Percentiles rank a stretch among this genome's conserved stretches.
phyloP scores from a whole-genome alignment of 2,888 invertebrate species.

The Catocala nupta region DNA sequence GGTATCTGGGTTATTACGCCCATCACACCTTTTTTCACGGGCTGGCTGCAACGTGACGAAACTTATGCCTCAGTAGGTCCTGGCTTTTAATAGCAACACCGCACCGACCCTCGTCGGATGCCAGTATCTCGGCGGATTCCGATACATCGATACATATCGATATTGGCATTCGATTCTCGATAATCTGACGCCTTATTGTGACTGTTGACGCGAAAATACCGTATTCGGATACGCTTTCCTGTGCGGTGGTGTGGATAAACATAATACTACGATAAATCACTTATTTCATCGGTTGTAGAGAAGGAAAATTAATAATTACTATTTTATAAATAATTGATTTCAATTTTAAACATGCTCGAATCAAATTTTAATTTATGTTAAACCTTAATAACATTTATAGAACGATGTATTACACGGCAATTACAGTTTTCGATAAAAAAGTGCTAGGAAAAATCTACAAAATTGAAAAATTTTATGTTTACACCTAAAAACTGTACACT shows the following conservation, averaged over 20 bases:
- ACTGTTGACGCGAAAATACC: conserved; percentile 32
- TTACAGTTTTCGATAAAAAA: too few relatives aligned
- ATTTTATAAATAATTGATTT: too few relatives aligned
- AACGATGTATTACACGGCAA: too few relatives aligned
- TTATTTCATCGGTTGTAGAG: too few relatives aligned
- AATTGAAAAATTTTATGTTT: too few relatives aligned
- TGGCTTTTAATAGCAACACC: conserved; percentile 71
- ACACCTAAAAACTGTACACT: too few relatives aligned
- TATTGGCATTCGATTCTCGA: conserved; percentile 35
- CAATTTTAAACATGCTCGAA: too few relatives aligned
- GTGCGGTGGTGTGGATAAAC: conserved; percentile 30
- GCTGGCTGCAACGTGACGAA: conserved; percentile 60
- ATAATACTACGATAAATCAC: too few relatives aligned
- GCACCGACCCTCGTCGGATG: conserved; percentile 54
- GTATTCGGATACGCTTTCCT: conserved; percentile 25
- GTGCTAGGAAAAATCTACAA: too few relatives aligned
- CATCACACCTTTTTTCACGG: conserved; percentile 71
- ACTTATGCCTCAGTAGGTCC: conserved; percentile 65
- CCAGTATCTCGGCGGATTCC: conserved; percentile 66
- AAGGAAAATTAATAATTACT: too few relatives aligned
- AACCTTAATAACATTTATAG: too few relatives aligned
- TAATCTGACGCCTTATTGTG: conserved; percentile 30
- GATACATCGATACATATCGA: conserved; percentile 59
- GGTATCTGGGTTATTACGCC: conserved; percentile 72
- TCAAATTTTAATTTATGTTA: too few relatives aligned